Evolutionary conservation across 2,113 vertebrate genomes (phyloP).

Genomic region (Hydrolagus affinis): DNA sequence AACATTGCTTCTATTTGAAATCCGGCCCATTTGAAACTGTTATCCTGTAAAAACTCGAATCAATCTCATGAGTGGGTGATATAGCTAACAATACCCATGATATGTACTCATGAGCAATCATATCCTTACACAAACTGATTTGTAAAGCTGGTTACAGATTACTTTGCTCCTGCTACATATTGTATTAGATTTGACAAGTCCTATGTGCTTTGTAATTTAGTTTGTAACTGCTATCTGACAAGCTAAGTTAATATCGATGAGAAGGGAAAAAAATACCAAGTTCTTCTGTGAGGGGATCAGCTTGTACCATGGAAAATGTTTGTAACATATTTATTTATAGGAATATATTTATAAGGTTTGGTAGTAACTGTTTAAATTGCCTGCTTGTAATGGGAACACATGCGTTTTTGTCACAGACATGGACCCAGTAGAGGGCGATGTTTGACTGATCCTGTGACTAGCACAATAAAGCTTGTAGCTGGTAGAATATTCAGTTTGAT

Average conservation of each 20-base stretch:
- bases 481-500: neutral
- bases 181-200: neutral
- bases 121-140: too few species aligned
- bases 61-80: too few species aligned
- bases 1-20: too few species aligned
- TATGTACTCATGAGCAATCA: too few species aligned
- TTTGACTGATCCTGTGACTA: neutral
- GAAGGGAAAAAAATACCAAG: neutral
- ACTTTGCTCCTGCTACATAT: too few species aligned
- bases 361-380: neutral
- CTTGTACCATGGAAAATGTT: neutral
- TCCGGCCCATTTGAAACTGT: too few species aligned
- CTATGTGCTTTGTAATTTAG: too few species aligned
- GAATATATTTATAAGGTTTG: neutral
- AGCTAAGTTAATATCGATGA: neutral
- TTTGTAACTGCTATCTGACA: neutral
- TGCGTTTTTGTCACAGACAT: too few species aligned
- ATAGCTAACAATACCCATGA: too few species aligned
- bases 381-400: neutral
- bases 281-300: neutral
- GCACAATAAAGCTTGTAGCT: neutral
- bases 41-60: too few species aligned
- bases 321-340: neutral
- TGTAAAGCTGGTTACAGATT: too few species aligned
- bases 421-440: constrained; percentile 14